These are phyloP conservation scores for Centroberyx gerrardi DNA, from an alignment of 2,797 vertebrate genomes.

Conservation along the genomic window DNA sequence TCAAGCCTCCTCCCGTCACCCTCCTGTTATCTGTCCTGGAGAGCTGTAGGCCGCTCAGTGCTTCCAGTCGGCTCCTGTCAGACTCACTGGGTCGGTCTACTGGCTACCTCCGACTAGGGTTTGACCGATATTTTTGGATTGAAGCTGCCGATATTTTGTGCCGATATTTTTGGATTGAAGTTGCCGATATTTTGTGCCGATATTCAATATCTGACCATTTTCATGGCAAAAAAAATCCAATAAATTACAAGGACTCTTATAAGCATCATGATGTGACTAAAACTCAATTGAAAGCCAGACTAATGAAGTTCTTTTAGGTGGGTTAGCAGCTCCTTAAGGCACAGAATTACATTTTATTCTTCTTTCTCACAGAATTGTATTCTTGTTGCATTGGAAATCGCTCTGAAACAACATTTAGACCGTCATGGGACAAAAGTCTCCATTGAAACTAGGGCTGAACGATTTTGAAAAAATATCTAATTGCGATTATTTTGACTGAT, in stretches of 20 bases:
- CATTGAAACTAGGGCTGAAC: no score
- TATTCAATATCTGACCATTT: neutral
- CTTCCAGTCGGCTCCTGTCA: neutral
- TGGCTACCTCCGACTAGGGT: neutral
- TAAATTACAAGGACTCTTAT: neutral
- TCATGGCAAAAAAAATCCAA: no score
- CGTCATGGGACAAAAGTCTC: no score
- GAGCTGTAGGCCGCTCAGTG: neutral
- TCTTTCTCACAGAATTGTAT: no score
- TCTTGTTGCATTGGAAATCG: no score
- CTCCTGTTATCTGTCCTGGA: neutral
- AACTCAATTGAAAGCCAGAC: neutral
- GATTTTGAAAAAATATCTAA: no score
- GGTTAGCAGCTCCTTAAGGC: no score
- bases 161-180: neutral
- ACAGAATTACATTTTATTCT: no score
- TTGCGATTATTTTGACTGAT: no score
- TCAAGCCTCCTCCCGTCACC: conserved; percentile 1
- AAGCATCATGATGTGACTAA: neutral
- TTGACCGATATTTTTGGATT: conserved; percentile 1
- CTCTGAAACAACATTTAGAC: no score
- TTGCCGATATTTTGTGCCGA: no score
- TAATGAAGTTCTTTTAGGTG: neutral
- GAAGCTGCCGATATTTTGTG: no score
- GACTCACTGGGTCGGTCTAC: conserved; percentile 6